A percentile compares a stretch with the other conserved stretches of the same genome.
Conservation (phyloP, 2,113 vertebrate genomes). For the Apistogramma diplotaenia region DNA sequence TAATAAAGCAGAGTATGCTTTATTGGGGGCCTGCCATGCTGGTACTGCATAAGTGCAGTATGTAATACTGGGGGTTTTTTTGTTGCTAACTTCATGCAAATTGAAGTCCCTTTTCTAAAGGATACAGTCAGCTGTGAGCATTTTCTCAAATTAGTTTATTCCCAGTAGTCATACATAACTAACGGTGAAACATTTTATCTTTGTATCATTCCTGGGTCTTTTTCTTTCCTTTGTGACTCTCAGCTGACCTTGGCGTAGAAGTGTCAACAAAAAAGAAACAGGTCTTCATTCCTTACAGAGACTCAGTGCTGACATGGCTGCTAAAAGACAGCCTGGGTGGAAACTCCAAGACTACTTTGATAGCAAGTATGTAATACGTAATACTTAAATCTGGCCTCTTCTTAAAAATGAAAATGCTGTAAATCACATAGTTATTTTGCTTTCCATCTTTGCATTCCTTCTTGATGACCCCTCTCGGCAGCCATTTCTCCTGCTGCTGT, state of each 20-base stretch:
- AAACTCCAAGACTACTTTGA: conserved; percentile 96
- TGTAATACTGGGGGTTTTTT: too few relatives aligned
- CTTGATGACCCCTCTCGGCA: conserved; percentile 67
- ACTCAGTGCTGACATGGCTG: conserved; percentile 96
- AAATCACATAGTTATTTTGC: not conserved
- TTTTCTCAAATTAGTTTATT: not conserved
- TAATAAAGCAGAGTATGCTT: not conserved
- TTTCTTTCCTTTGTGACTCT: not conserved
- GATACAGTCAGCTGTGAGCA: not conserved
- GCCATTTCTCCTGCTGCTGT: conserved; percentile 94
- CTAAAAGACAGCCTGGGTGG: conserved; percentile 97
- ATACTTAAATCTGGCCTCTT: not conserved
- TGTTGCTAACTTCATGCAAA: not conserved
- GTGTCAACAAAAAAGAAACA: conserved; percentile 79
- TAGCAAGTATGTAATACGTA: conserved; percentile 88
- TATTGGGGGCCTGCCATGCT: not conserved
- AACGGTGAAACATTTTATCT: not conserved
- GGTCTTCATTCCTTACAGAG: conserved; percentile 95
- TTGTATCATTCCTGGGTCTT: not conserved
- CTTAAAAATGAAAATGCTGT: not conserved
- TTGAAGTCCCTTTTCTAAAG: not conserved
- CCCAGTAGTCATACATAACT: not conserved
- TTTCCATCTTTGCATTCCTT: not conserved
- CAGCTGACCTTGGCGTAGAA: conserved; percentile 89
- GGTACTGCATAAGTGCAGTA: not conserved